Base-by-base conservation (phyloP, 2,888 invertebrate genomes). In the Stenchaetothrips biformis region DNA sequence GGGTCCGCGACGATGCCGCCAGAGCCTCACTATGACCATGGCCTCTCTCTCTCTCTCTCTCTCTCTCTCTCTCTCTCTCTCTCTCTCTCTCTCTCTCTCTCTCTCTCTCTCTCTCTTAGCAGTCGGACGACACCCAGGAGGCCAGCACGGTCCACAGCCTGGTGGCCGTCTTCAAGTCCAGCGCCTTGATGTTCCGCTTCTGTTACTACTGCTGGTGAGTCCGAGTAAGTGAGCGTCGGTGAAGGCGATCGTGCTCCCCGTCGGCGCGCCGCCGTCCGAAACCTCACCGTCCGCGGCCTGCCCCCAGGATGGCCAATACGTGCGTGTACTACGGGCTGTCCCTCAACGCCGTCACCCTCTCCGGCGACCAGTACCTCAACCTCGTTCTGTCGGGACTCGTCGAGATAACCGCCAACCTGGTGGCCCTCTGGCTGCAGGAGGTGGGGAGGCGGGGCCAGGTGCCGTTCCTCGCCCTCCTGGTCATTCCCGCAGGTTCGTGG, bases 311-410 rank as follows among this genome's bases (percentile, higher is more conserved):
- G n/a, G 92, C 93, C 0, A 91, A 92, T 83, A 92, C 92, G 0
- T 91, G 94, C 82, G 91, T 94, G 47, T 95, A 93, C 86, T 94
- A 94, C 84, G 94, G 94, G 0, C 86, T 95, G 53, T 93, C 93
- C 0, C 89, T 94, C 80, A 94, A 93, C 86, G 91, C 94, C 0
- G 93, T 93, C 3, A 89, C 92, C 0, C 86, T 95, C 78, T 90
- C 91, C 21, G 94, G 93, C 1, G 91, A 94, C 85, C 91, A 91
- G 83, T 94, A 94, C 85, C 86, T 92, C n/a, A 94, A 94, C 86
- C 94, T 93, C 84, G 91, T 93, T 37, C 86, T 92, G 80, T 92
- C 91, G 0, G 88, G 90, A 0, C 84, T 91, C 78, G 90, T 91
- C 9, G 91, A 91, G 85, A 90, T 91, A 83, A 91, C 91, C 8